Conservation (phyloP, 2,113 vertebrate genomes). For the Columbina picui region DNA sequence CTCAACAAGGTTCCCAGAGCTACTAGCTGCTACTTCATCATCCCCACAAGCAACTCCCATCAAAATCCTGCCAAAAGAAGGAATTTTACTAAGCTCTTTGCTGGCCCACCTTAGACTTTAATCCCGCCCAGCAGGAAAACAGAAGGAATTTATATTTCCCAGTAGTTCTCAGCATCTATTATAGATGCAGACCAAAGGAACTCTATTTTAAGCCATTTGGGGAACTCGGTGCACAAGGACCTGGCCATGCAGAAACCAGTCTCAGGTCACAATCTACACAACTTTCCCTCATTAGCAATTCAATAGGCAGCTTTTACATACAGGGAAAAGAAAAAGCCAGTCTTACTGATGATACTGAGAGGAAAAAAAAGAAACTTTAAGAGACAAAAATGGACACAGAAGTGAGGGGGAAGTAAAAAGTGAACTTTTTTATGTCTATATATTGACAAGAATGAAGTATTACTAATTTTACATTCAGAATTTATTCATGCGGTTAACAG, state of each 20-base stretch:
- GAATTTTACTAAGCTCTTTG: background rate
- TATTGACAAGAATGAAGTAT: background rate
- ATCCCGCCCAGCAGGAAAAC: background rate
- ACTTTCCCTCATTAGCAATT: background rate
- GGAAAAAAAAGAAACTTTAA: background rate
- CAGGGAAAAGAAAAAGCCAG: background rate
- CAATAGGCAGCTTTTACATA: background rate
- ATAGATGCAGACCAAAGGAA: background rate
- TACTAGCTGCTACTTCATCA: background rate
- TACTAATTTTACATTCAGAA: slow-evolving; percentile 32
- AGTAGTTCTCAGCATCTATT: background rate
- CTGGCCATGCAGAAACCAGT: background rate
- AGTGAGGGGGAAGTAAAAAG: background rate
- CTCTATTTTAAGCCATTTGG: background rate
- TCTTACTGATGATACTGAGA: background rate
- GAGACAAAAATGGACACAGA: background rate
- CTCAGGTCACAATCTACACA: background rate
- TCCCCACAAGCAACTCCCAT: background rate
- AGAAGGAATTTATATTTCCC: background rate
- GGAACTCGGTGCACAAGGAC: background rate
- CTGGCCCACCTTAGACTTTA: background rate
- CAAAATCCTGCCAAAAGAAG: background rate
- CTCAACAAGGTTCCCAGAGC: background rate
- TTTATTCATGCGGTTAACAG: slow-evolving; percentile 19
- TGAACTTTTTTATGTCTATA: background rate